Conservation (phyloP, 2,888 invertebrate species). For the Pollenia angustigena region DNA sequence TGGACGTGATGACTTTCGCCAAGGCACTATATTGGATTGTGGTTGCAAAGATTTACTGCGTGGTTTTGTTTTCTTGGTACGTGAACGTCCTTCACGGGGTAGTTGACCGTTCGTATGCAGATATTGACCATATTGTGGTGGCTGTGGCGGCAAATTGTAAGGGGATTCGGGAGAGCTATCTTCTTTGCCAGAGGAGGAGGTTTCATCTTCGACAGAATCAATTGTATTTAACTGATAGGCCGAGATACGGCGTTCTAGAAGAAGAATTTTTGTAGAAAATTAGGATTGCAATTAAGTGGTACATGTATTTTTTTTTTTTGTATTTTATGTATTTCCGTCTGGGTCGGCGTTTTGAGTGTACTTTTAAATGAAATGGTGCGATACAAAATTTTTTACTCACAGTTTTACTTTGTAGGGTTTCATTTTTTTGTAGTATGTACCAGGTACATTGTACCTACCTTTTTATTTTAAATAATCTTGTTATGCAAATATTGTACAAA, state of each 20-base stretch:
- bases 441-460: no score
- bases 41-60: constrained; percentile 84
- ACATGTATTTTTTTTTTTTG: background rate
- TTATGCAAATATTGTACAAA: no score
- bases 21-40: constrained; percentile 81
- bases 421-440: no score
- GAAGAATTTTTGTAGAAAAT: background rate
- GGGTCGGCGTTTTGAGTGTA: no score
- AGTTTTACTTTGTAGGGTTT: no score
- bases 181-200: constrained; percentile 83
- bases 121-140: constrained; percentile 79
- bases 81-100: constrained; percentile 81
- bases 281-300: background rate
- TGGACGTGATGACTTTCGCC: constrained; percentile 83
- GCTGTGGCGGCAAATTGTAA: constrained; percentile 74
- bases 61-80: constrained; percentile 81
- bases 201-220: constrained; percentile 83
- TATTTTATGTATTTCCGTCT: no score
- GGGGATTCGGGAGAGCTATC: constrained; percentile 83
- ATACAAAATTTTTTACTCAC: no score
- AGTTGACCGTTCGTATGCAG: constrained; percentile 79
- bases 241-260: constrained; percentile 83
- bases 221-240: constrained; percentile 82
- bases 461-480: no score
- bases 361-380: no score